Percentiles rank a stretch among this genome's conserved stretches.
Evolutionary conservation across 2,113 vertebrate species (phyloP).

Genomic region (Progne subis): DNA sequence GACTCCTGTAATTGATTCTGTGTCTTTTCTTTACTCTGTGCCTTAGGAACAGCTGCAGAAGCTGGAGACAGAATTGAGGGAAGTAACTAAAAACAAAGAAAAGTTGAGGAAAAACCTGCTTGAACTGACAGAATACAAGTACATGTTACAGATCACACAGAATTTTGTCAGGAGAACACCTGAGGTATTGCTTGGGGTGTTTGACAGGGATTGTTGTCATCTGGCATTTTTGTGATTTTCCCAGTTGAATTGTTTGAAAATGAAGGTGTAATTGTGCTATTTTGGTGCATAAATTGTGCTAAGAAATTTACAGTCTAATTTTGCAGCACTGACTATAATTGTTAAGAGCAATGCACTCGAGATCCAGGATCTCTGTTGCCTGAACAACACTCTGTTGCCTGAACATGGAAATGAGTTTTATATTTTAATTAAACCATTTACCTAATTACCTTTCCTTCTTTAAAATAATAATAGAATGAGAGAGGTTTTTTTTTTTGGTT

Average conservation of each 20-base stretch:
- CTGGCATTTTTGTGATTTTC: neutral
- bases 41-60: slow-evolving; percentile 93
- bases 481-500: neutral
- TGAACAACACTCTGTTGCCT: no score
- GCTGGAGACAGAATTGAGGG: slow-evolving; percentile 89
- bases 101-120: slow-evolving; percentile 90
- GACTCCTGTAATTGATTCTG: neutral
- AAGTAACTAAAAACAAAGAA: slow-evolving; percentile 94
- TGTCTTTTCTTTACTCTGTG: neutral
- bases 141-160: slow-evolving; percentile 88
- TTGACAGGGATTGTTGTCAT: fast-evolving
- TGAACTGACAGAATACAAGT: slow-evolving; percentile 91
- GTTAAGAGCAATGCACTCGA: neutral
- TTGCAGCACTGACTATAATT: neutral
- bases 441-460: neutral
- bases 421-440: neutral
- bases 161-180: slow-evolving; percentile 80
- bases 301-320: neutral
- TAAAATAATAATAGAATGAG: neutral
- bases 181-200: slow-evolving; percentile 74
- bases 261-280: neutral
- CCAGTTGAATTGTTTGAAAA: neutral
- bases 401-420: neutral
- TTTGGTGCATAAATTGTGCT: neutral
- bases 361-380: neutral